Base-by-base conservation (phyloP, 2,113 vertebrate species). In the Lepidothrix coronata region DNA sequence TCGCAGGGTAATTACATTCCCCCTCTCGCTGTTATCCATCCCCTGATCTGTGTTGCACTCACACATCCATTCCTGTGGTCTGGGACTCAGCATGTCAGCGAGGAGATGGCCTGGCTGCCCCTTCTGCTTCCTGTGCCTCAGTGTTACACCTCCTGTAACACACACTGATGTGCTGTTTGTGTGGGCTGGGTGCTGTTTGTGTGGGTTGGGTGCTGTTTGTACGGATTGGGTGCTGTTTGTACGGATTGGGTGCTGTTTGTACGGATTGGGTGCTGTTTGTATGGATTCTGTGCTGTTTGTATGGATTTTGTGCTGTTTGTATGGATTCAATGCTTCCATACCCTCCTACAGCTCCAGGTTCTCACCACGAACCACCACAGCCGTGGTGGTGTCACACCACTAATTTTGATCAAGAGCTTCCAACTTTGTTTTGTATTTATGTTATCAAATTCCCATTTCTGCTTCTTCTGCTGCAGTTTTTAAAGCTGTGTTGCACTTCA, bases 71-170 rank as follows among this genome's bases (percentile, higher is more conserved):
- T 8, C 5, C 4, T 43, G 49, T 21, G 58, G 33, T 61, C 88
- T 3, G 3, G 44, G 41, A 13, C 55, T 30, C 1, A 0, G 6
- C 8, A 2, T 5, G 66, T 31, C 54, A 5, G 52, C 2, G 1
- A 30, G 35, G 55, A 78, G 25, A 8, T 62, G 78, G 37, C 67
- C 51, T n/a, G 30, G 15, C 74, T 85, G 59, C 71, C 72, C 78
- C 46, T 75, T 57, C 73, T 63, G 37, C 15, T 67, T 37, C 25
- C 65, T 31, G 18, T 31, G 35, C 59, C 58, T 80, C 37, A 19
- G 39, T 0, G 0, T 57, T 35, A 48, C 22, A 4, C 48, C 43
- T 77, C n/a, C 70, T 83, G 72, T 17, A 41, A 20, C 57, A 52
- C 27, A 37, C 61, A 59, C 41, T 16, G 30, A 33, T 0, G 1